phyloP scores from a whole-genome alignment of 2,888 invertebrate species.

The Agrochola macilenta region DNA sequence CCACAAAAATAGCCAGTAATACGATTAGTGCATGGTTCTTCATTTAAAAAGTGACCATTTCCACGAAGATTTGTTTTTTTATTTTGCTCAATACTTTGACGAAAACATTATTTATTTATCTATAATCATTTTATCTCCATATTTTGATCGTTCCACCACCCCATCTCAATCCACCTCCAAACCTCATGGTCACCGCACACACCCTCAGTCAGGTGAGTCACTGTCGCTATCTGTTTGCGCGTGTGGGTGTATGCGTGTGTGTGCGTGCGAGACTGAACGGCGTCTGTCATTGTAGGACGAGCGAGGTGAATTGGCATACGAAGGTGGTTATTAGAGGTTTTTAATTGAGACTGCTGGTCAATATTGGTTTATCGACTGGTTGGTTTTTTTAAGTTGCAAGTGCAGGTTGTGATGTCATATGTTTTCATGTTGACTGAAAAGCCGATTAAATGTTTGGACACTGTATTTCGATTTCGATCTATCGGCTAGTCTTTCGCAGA shows the following conservation, averaged over 20 bases:
- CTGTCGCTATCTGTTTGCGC: constrained; percentile 77
- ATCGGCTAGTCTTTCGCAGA: neutral
- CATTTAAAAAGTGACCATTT: neutral
- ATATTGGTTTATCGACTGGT: constrained; percentile 37
- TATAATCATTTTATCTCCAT: neutral
- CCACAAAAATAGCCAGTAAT: neutral
- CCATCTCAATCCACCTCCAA: constrained; percentile 62
- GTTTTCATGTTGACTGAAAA: neutral
- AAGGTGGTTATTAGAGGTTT: constrained; percentile 28
- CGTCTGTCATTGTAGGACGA: constrained; percentile 72
- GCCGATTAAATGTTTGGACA: neutral
- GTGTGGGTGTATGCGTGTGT: constrained; percentile 74
- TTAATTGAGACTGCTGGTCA: constrained; percentile 37
- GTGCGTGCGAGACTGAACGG: constrained; percentile 85
- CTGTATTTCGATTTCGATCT: neutral
- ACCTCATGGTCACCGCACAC: constrained; percentile 73
- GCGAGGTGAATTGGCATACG: constrained; percentile 69
- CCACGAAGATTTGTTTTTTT: neutral
- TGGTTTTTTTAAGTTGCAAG: neutral
- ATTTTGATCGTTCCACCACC: constrained; percentile 11
- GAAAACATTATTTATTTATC: neutral
- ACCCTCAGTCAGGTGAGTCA: constrained; percentile 88
- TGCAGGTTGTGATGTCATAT: neutral
- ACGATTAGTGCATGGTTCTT: neutral
- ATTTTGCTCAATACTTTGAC: neutral